phyloP scores from a whole-genome alignment of 2,113 vertebrate species.

The Platysternon megacephalum region DNA sequence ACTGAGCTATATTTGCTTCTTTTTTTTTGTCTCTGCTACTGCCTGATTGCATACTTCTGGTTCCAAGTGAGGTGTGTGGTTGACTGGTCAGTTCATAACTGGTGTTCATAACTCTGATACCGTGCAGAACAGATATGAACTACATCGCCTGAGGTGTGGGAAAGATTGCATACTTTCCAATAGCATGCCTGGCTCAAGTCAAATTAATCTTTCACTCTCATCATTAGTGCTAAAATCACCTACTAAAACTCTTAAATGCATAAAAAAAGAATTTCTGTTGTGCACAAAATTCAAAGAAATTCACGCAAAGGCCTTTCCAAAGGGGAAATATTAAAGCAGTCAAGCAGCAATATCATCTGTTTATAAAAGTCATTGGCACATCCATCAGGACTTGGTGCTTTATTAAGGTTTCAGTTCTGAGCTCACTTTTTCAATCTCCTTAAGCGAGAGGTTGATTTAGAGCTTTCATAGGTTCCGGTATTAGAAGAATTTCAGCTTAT shows the following conservation, averaged over 20 bases:
- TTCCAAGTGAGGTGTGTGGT: too few relatives aligned
- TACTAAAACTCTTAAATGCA: neutral
- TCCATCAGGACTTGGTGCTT: neutral
- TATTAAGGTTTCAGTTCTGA: neutral
- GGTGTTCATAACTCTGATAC: neutral
- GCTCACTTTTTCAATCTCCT: neutral
- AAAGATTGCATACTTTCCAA: neutral
- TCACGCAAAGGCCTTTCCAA: neutral
- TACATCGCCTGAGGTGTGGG: fast-evolving
- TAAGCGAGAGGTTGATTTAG: neutral
- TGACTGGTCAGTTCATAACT: too few relatives aligned
- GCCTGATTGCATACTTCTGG: too few relatives aligned
- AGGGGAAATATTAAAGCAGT: neutral
- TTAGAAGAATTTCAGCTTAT: neutral
- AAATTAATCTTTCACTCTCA: neutral
- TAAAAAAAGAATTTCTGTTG: neutral
- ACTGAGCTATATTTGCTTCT: too few relatives aligned
- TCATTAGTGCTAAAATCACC: neutral
- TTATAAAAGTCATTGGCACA: neutral
- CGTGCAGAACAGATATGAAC: neutral
- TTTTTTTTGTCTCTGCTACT: too few relatives aligned
- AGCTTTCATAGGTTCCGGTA: neutral
- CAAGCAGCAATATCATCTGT: neutral
- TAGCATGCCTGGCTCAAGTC: neutral
- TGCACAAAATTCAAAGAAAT: neutral